Conservation (phyloP, 2,888 invertebrate species). For the Molanna angustata region DNA sequence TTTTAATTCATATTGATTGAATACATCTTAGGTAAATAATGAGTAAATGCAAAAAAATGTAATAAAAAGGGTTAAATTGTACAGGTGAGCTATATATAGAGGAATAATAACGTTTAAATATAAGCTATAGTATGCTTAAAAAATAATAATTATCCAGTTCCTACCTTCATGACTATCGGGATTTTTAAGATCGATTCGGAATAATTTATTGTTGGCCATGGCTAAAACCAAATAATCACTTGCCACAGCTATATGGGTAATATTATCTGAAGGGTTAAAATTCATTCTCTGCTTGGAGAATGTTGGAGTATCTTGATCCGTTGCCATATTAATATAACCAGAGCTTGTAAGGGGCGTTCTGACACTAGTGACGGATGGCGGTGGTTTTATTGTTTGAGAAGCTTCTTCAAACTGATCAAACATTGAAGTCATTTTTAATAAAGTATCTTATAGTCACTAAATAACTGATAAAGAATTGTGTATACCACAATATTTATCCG, state of each 20-base stretch:
- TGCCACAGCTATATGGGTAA: conserved; percentile 77
- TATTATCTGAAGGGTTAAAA: conserved; percentile 73
- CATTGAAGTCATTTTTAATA: conserved; percentile 73
- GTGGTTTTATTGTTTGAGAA: conserved; percentile 50
- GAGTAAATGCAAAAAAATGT: no score
- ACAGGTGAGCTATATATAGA: no score
- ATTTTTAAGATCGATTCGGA: conserved; percentile 77
- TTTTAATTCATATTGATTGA: no score
- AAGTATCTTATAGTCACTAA: no score
- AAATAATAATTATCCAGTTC: no score
- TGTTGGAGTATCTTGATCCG: conserved; percentile 77
- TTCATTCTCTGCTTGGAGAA: conserved; percentile 83
- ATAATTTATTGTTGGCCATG: conserved; percentile 77
- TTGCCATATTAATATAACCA: conserved; percentile 54
- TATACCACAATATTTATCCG: no score
- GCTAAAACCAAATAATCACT: conserved; percentile 82
- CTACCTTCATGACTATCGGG: conserved; percentile 77
- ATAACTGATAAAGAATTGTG: no score
- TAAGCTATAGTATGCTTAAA: no score
- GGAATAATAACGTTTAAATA: no score
- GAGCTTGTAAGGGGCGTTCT: conserved; percentile 47
- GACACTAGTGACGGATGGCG: conserved; percentile 43
- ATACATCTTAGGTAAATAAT: no score
- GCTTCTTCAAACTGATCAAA: conserved; percentile 82
- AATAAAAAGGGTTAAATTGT: no score